Conservation (phyloP, 1,140 invertebrate species). For the Planococcus citri region DNA sequence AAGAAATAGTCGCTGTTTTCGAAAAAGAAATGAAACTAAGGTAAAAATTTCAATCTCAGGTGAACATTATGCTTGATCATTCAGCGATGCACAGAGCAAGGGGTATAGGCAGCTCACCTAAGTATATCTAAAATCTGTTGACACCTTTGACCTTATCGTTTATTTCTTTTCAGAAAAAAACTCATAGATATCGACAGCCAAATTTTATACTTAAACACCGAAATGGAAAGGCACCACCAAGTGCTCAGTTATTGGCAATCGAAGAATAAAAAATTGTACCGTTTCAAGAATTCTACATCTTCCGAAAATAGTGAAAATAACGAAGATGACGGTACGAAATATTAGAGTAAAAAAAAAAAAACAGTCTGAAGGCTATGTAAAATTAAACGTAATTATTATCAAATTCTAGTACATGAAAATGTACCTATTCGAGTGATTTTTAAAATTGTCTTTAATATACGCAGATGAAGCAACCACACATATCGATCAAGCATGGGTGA, state of each 20-base stretch:
- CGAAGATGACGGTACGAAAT: constrained; percentile 44
- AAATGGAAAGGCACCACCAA: constrained; percentile 71
- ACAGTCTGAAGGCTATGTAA: too few relatives aligned
- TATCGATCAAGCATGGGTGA: constrained; percentile 23
- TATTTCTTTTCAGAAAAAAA: constrained; percentile 42
- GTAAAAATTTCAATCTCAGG: constrained; percentile 30
- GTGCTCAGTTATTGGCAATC: constrained; percentile 78
- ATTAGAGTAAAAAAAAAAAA: too few relatives aligned
- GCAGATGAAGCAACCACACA: too few relatives aligned
- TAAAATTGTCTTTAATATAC: too few relatives aligned
- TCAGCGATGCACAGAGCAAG: too few relatives aligned
- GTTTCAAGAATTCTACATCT: not conserved
- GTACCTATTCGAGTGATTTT: too few relatives aligned
- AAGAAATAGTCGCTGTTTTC: constrained; percentile 73
- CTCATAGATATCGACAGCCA: constrained; percentile 79
- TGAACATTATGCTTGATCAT: too few relatives aligned
- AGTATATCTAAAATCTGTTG: too few relatives aligned
- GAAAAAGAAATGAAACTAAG: constrained; percentile 82
- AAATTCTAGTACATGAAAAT: too few relatives aligned
- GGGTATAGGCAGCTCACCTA: too few relatives aligned
- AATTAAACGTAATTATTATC: too few relatives aligned
- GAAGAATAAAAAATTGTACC: constrained; percentile 56
- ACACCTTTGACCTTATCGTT: too few relatives aligned
- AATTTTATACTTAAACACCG: constrained; percentile 64
- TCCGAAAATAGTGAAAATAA: not conserved